Percentiles rank a stretch among this genome's conserved stretches.
phyloP scores from a whole-genome alignment of 2,113 vertebrate genomes.

The Gnathonemus longibarbis region DNA sequence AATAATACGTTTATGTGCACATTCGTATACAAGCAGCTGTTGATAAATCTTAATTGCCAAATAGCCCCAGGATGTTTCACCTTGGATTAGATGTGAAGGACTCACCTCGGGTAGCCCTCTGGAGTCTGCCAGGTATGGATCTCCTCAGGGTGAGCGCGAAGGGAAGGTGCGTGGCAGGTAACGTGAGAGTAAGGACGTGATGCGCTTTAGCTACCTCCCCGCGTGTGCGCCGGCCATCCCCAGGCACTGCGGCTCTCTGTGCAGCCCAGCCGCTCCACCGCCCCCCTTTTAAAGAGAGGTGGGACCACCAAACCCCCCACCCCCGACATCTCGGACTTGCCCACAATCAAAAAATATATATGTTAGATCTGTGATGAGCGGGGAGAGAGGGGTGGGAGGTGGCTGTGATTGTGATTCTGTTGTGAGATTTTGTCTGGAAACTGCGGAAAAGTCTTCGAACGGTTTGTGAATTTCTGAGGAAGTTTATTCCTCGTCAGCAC shows the following conservation, averaged over 20 bases:
- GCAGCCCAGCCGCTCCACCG: conserved; percentile 32
- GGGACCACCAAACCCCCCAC: conserved; percentile 35
- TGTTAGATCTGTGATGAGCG: not conserved
- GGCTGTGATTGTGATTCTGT: not conserved
- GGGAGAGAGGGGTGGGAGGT: not conserved
- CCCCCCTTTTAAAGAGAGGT: conserved; percentile 59
- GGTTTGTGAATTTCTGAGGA: not conserved
- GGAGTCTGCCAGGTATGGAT: not conserved
- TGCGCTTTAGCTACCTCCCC: conserved; percentile 31
- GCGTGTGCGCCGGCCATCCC: conserved; percentile 35
- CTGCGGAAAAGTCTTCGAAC: not conserved
- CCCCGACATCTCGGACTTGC: conserved; percentile 5
- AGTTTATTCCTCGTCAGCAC: not conserved
- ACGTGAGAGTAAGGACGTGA: conserved; percentile 10
- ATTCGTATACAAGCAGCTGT: not conserved
- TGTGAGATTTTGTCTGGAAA: not conserved
- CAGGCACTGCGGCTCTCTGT: conserved; percentile 30
- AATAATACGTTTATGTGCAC: not conserved
- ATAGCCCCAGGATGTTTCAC: not conserved
- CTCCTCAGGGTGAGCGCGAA: not conserved
- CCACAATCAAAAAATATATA: conserved; percentile 36
- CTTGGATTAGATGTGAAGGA: not conserved
- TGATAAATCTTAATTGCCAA: not conserved
- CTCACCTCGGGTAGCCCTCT: not conserved
- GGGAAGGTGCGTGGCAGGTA: not conserved